Evolutionary conservation across 2,888 invertebrate species (phyloP), one percentile per base, ranked within the genome.

Genomic region (Tubulanus polymorphus): DNA sequence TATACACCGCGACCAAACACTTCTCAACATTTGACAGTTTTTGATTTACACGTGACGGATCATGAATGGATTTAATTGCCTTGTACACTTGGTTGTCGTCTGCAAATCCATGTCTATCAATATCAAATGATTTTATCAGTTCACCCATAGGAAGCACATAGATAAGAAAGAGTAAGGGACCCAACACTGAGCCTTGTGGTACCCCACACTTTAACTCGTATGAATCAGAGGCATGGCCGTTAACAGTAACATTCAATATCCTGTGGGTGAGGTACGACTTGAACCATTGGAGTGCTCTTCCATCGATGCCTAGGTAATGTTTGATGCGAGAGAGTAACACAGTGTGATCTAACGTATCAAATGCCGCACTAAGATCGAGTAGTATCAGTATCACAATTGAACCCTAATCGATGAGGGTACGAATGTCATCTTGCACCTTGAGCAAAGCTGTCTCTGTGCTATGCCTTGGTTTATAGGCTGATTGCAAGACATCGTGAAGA

Each of bases 291-390:
- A 63, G 35, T 23, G 57, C 55, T 51, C 53, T 51, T 15, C 54
- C 57, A 37, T 48, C 28, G 10, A 56, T 46, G 18, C 53, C 53
- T 49, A 57, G 48, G 18, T 37, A 23, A 48, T 37, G n/a, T 35
- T 47, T n/a, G 20, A 50, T 37, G n/a, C 53, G 23, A 10, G 20
- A 29, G 1, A 62, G 2, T 30, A 54, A 32, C 10, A 10, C 59
- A 5, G 26, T 49, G 48, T 60, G 58, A 37, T 62, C 60, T 20
- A 57, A 55, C 2, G 60, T 61, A 28, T 61, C 57, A 41, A 61
- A 61, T 26, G 56, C 59, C 20, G 47, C 52, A 15, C 48, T 54
- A 18, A 59, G 47, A 45, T 62, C 57, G 1, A 60, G 52, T 29
- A 60, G 51, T 10, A 60, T 48, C 5, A 61, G 46, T 28, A 58